These are phyloP conservation scores for Polymixis flavicincta DNA, from an alignment of 2,888 invertebrate genomes.

Conservation along the genomic window DNA sequence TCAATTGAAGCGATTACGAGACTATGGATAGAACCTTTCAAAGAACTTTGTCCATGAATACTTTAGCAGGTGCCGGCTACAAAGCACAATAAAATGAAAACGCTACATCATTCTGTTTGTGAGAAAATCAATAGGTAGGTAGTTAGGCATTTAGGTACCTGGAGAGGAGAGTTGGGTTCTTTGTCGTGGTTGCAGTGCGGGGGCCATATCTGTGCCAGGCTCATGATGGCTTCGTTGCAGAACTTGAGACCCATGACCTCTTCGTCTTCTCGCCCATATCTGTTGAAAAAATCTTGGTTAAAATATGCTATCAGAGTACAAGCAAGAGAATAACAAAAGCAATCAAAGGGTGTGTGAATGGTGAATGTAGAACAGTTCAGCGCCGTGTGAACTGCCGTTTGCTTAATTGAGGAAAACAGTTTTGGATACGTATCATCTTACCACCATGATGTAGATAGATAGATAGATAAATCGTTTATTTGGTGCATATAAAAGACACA, in stretches of 20 bases:
- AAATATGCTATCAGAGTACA: neutral
- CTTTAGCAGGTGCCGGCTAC: conserved; percentile 11
- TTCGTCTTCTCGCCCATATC: conserved; percentile 98
- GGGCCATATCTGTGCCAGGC: conserved; percentile 96
- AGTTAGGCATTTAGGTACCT: conserved; percentile 89
- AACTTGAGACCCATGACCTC: conserved; percentile 99
- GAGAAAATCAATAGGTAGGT: conserved; percentile 17
- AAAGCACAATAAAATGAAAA: conserved; percentile 9
- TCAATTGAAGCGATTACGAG: conserved; percentile 1
- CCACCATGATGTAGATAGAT: neutral
- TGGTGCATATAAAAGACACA: too few relatives aligned
- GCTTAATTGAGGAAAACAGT: neutral
- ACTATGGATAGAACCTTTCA: neutral
- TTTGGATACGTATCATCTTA: neutral
- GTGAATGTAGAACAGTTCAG: neutral
- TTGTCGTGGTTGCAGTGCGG: conserved; percentile 85
- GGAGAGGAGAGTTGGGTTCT: conserved; percentile 93
- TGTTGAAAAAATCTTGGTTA: conserved; percentile 70
- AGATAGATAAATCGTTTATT: too few relatives aligned
- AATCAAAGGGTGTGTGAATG: too few relatives aligned
- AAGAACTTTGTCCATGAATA: conserved; percentile 5
- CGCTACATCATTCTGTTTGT: neutral
- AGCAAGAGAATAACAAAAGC: too few relatives aligned
- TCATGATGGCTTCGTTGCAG: conserved; percentile 99
- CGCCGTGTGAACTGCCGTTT: neutral